phyloP scores from a whole-genome alignment of 1,140 invertebrate genomes.

The Euura lappo region DNA sequence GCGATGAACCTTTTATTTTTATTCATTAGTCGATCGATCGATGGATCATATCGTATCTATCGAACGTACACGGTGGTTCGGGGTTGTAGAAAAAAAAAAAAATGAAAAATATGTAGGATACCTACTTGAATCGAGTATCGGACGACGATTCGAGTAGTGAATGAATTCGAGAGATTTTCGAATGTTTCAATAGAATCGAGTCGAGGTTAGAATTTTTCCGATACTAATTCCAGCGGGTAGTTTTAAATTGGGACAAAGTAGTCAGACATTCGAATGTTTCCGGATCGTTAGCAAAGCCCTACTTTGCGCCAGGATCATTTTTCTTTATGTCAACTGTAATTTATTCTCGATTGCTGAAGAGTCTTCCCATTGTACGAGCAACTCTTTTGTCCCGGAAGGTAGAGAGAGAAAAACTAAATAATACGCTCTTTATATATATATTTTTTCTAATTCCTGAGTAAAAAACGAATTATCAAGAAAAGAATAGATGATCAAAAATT shows the following conservation, averaged over 20 bases:
- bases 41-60: background rate
- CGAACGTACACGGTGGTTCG: background rate
- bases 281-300: conserved; percentile 12
- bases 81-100: background rate
- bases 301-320: conserved; percentile 37
- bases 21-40: background rate
- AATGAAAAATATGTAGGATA: too few relatives aligned
- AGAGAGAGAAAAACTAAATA: background rate
- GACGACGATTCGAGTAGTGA: too few relatives aligned
- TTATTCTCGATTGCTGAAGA: conserved; percentile 57
- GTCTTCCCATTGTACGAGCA: conserved; percentile 45
- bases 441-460: background rate
- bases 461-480: conserved; percentile 14
- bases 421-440: background rate
- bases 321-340: conserved; percentile 47
- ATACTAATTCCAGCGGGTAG: background rate
- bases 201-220: too few relatives aligned
- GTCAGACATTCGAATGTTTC: conserved; percentile 7
- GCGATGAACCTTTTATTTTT: conserved; percentile 37
- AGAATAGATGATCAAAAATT: conserved; percentile 4
- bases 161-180: too few relatives aligned
- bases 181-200: too few relatives aligned
- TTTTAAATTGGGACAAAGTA: conserved; percentile 5
- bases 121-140: background rate
- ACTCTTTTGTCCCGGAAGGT: conserved; percentile 28